Percentiles rank a stretch among this genome's conserved stretches.
Conservation (phyloP, 1,140 invertebrate genomes). For the Drosophila novamexicana region DNA sequence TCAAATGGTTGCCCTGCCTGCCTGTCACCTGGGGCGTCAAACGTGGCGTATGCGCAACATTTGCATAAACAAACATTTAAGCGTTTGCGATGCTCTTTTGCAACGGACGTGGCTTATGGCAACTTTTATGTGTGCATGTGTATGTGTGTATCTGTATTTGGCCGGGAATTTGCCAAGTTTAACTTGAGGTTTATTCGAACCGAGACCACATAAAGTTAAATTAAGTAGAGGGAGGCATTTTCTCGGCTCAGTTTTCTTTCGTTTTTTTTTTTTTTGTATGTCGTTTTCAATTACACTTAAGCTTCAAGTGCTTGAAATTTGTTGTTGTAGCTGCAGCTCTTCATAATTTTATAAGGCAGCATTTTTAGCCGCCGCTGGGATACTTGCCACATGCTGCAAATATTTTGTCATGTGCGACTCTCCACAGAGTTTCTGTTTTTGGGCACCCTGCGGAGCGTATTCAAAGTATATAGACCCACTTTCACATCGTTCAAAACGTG, state of each 20-base stretch:
- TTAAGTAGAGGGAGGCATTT: conserved; percentile 44
- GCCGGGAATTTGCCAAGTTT: conserved; percentile 45
- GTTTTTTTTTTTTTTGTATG: conserved; percentile 25
- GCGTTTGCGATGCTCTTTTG: conserved; percentile 39
- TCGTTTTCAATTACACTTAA: conserved; percentile 72
- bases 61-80: conserved; percentile 52
- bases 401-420: conserved; percentile 44
- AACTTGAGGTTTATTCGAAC: conserved; percentile 49
- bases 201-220: conserved; percentile 66
- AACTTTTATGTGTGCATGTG: conserved; percentile 29
- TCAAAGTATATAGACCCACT: conserved; percentile 46
- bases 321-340: conserved; percentile 31
- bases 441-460: conserved; percentile 3
- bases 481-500: conserved; percentile 70
- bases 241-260: conserved; percentile 6
- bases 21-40: conserved; percentile 42
- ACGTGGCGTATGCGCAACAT: conserved; percentile 52
- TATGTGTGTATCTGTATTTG: conserved; percentile 7
- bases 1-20: conserved; percentile 16
- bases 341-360: conserved; percentile 69
- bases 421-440: background rate
- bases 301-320: conserved; percentile 60
- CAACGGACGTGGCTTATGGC: conserved; percentile 33
- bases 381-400: conserved; percentile 62
- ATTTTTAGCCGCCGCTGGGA: conserved; percentile 28